Evolutionary conservation across 2,888 invertebrate genomes (phyloP).

Genomic region (Pandemis corylana): DNA sequence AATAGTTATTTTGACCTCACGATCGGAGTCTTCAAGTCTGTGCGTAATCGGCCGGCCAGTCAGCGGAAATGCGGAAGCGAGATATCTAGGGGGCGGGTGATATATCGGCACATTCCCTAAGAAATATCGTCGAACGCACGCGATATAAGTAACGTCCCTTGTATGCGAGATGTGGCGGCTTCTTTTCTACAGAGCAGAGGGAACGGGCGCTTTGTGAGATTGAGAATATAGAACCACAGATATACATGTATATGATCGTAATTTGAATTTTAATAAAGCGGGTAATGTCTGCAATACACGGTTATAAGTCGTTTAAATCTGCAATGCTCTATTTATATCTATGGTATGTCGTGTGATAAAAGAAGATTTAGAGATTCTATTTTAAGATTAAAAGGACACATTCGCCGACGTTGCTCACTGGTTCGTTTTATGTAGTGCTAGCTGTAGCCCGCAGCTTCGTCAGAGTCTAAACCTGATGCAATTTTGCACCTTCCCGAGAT

Average conservation of each 20-base stretch:
- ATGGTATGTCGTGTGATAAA: too few species aligned
- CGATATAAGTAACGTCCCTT: conserved; percentile 62
- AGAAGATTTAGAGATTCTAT: conserved; percentile 17
- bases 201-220: conserved; percentile 48
- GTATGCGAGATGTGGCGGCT: conserved; percentile 52
- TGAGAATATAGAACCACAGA: conserved; percentile 43
- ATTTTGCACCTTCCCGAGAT: too few species aligned
- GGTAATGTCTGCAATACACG: not conserved
- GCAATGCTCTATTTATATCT: too few species aligned
- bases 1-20: conserved; percentile 45
- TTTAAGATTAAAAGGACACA: conserved; percentile 1
- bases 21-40: conserved; percentile 40
- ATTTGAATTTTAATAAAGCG: not conserved
- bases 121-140: conserved; percentile 71
- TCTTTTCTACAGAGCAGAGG: conserved; percentile 36
- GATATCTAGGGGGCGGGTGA: conserved; percentile 74
- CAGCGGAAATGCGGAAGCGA: conserved; percentile 67
- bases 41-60: conserved; percentile 55
- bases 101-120: conserved; percentile 72
- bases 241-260: not conserved
- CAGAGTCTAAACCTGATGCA: too few species aligned
- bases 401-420: not conserved
- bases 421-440: too few species aligned
- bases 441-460: too few species aligned
- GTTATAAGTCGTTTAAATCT: too few species aligned